A percentile compares a stretch with the other conserved stretches of the same genome.
Evolutionary conservation across 2,797 vertebrate genomes (phyloP).

Genomic region (Hirundo rustica): DNA sequence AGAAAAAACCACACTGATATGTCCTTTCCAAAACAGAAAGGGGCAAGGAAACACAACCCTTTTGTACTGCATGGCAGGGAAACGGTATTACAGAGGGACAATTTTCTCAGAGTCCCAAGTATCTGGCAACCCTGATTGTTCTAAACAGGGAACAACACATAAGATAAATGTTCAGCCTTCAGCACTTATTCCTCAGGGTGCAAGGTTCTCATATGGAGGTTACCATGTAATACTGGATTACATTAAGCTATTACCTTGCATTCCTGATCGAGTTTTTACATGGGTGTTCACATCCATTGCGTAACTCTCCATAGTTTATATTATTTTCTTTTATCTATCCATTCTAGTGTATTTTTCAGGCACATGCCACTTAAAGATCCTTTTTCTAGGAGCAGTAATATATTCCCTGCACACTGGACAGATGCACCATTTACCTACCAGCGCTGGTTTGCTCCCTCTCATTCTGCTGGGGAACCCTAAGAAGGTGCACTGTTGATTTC

Average conservation of each 20-base stretch:
- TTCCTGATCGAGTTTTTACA: background rate
- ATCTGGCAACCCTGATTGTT: slow-evolving; percentile 15
- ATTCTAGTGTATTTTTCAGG: background rate
- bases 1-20: background rate
- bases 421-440: background rate
- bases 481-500: background rate
- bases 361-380: background rate
- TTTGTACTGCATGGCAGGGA: background rate
- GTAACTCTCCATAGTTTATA: background rate
- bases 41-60: background rate
- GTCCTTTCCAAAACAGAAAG: background rate
- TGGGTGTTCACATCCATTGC: background rate
- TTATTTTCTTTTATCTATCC: background rate
- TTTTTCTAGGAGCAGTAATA: background rate
- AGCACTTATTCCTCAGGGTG: slow-evolving; percentile 12
- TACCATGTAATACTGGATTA: slow-evolving; percentile 4
- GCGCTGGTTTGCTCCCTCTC: background rate
- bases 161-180: slow-evolving; percentile 47
- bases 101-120: background rate
- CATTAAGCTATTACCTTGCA: background rate
- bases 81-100: background rate
- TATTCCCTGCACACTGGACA: background rate
- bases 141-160: background rate
- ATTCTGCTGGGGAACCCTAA: background rate
- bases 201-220: slow-evolving; percentile 31